Evolutionary conservation across 2,113 vertebrate genomes (phyloP).

Genomic region (Xenopus tropicalis): UCB_Xtro_10.0 CM004446.2:94643501-94644000

Average conservation of each 20-base stretch:
- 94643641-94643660: slow-evolving; percentile 57
- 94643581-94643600: neutral
- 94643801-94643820: slow-evolving; percentile 23
- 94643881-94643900: neutral
- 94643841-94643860: slow-evolving; percentile 5
- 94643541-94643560: neutral
- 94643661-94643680: slow-evolving; percentile 57
- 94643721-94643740: slow-evolving; percentile 63
- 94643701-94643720: slow-evolving; percentile 61
- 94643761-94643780: slow-evolving; percentile 13
- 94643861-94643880: neutral
- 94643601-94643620: neutral
- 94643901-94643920: no score
- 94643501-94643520: neutral
- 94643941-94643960: no score
- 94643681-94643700: slow-evolving; percentile 54
- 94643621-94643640: slow-evolving; percentile 32
- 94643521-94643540: slow-evolving; percentile 12
- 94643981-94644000: no score
- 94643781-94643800: neutral
- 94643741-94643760: slow-evolving; percentile 60
- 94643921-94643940: no score
- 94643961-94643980: no score
- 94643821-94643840: neutral
- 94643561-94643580: neutral